Evolutionary conservation across 2,888 invertebrate species (phyloP).

Genomic region (Tridacna crocea): DNA sequence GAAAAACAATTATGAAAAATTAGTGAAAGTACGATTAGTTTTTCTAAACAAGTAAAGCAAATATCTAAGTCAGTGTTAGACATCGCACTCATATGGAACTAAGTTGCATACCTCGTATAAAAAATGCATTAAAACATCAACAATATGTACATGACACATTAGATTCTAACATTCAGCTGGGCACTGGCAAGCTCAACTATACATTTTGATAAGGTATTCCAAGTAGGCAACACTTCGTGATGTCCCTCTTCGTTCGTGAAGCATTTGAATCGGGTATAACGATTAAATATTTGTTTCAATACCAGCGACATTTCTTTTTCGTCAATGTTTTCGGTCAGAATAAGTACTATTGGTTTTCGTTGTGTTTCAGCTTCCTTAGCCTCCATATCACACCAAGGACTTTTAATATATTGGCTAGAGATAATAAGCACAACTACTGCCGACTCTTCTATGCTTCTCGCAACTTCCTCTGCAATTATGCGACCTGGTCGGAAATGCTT

Average conservation of each 20-base stretch:
- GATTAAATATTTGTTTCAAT: slow-evolving; percentile 2
- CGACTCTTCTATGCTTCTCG: slow-evolving; percentile 14
- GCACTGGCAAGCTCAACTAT: neutral
- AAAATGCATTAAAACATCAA: too few species aligned
- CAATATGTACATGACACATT: too few species aligned
- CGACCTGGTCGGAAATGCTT: slow-evolving; percentile 18
- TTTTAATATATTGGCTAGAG: neutral
- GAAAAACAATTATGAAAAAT: too few species aligned
- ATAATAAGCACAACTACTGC: slow-evolving; percentile 1
- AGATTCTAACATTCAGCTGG: neutral
- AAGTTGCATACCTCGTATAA: too few species aligned
- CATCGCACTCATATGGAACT: too few species aligned
- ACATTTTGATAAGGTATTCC: neutral
- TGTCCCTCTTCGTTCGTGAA: neutral
- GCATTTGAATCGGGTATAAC: slow-evolving; percentile 1
- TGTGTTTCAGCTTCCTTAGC: neutral
- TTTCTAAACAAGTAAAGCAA: too few species aligned
- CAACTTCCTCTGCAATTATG: neutral
- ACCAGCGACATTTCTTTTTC: slow-evolving; percentile 11
- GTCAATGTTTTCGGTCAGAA: neutral
- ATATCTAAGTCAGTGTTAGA: too few species aligned
- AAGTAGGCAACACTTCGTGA: neutral
- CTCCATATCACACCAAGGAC: slow-evolving; percentile 19
- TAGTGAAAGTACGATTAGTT: too few species aligned
- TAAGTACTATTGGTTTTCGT: slow-evolving; percentile 18